Evolutionary conservation across 2,797 vertebrate species (phyloP).

Genomic region (Sebastes glaucus): DNA sequence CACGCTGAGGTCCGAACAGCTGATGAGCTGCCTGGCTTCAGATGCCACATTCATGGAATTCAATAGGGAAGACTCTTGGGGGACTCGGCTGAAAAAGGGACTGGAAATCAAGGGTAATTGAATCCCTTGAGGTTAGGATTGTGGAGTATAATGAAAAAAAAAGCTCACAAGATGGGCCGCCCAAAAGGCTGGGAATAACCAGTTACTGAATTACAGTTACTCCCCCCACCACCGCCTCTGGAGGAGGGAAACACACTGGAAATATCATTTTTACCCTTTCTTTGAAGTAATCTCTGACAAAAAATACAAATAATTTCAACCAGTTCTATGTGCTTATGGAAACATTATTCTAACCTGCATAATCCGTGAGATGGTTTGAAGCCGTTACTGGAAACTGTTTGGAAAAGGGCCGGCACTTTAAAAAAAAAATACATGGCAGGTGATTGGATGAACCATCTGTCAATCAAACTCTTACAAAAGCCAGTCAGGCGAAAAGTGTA

Average conservation of each 20-base stretch:
- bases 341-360: background rate
- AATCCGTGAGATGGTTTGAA: background rate
- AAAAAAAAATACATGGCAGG: no score
- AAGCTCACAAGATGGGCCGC: background rate
- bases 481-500: no score
- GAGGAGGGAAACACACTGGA: background rate
- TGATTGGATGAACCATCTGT: no score
- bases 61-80: background rate
- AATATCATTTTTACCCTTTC: no score
- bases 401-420: no score
- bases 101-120: slow-evolving; percentile 22
- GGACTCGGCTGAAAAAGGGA: background rate
- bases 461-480: no score
- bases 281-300: no score
- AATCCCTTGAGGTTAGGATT: slow-evolving; percentile 29
- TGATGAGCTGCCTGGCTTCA: slow-evolving; percentile 4
- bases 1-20: slow-evolving; percentile 8
- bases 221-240: background rate
- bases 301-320: no score
- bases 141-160: background rate
- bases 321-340: background rate
- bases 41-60: background rate
- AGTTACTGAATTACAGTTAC: background rate
- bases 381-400: no score
- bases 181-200: background rate